These are phyloP conservation scores for Actinopyga echinites DNA, from an alignment of 53 echinoderm and acorn worm genomes.

Conservation along the genomic window DNA sequence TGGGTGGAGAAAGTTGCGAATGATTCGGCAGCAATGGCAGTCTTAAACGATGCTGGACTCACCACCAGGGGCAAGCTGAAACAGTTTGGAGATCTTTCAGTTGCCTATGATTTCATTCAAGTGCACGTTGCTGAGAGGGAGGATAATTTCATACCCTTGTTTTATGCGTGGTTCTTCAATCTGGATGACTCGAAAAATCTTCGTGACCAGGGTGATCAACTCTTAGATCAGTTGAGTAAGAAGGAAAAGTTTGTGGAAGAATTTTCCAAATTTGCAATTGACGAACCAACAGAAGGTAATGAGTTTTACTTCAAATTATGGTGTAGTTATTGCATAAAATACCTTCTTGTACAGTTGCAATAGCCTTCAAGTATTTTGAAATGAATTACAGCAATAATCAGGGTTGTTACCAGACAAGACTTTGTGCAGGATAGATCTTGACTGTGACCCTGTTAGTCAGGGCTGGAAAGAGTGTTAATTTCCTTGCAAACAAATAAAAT, in stretches of 20 bases:
- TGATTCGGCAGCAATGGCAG: neutral
- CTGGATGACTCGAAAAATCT: slow-evolving; percentile 46
- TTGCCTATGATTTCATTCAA: neutral
- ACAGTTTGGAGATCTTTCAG: neutral
- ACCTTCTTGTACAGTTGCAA: no score
- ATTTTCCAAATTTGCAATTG: slow-evolving; percentile 56
- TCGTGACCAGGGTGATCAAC: slow-evolving; percentile 21
- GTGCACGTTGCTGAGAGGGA: neutral
- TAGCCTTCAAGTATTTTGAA: no score
- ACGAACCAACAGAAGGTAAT: slow-evolving; percentile 42
- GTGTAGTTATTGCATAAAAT: no score
- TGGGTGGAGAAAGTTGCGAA: neutral
- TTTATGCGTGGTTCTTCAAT: slow-evolving; percentile 86
- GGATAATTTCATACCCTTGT: slow-evolving; percentile 52
- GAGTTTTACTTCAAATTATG: no score
- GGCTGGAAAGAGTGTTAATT: no score
- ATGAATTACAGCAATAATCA: no score
- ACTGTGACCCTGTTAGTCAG: no score
- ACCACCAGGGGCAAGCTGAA: neutral
- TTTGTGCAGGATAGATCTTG: no score
- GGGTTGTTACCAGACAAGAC: no score
- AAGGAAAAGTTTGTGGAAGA: slow-evolving; percentile 62
- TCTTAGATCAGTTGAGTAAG: slow-evolving; percentile 44
- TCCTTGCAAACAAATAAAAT: no score
- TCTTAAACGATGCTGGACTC: neutral